Percentiles rank a stretch among this genome's conserved stretches.
These are phyloP conservation scores for Leptocoma aspasia DNA, from an alignment of 2,113 vertebrate genomes.

Conservation along the genomic window DNA sequence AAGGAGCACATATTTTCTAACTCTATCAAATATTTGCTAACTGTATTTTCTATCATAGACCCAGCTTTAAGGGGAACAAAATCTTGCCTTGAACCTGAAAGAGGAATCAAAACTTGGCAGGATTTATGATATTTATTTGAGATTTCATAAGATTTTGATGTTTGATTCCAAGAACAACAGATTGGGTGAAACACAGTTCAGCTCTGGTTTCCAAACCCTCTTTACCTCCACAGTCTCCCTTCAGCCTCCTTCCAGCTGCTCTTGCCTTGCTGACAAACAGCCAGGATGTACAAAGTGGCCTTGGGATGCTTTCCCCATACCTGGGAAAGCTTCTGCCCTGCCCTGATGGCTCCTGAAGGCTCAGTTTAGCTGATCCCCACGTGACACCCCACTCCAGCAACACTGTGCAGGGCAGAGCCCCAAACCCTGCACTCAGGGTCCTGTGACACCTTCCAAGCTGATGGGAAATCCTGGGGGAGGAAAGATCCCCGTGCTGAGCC, in stretches of 20 bases:
- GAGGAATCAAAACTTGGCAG: neutral
- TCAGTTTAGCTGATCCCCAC: neutral
- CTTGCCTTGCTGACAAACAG: neutral
- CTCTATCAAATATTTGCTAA: neutral
- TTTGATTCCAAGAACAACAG: neutral
- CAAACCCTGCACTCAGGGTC: neutral
- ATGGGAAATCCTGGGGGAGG: neutral
- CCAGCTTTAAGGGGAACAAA: neutral
- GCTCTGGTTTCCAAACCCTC: neutral
- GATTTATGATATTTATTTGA: neutral
- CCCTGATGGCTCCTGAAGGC: neutral
- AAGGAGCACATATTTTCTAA: neutral
- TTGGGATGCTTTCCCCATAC: neutral
- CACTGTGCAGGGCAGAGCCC: neutral
- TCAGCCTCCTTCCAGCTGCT: neutral
- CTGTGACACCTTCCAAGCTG: neutral
- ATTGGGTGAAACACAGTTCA: neutral
- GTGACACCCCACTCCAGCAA: neutral
- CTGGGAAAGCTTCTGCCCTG: neutral
- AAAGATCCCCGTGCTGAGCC: neutral
- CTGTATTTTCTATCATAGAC: neutral
- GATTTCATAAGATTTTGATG: neutral
- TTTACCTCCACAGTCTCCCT: neutral
- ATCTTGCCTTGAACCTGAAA: neutral
- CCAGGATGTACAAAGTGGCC: neutral